Evolutionary conservation across 2,797 vertebrate species (phyloP).

Genomic region (Botia kubotai): DNA sequence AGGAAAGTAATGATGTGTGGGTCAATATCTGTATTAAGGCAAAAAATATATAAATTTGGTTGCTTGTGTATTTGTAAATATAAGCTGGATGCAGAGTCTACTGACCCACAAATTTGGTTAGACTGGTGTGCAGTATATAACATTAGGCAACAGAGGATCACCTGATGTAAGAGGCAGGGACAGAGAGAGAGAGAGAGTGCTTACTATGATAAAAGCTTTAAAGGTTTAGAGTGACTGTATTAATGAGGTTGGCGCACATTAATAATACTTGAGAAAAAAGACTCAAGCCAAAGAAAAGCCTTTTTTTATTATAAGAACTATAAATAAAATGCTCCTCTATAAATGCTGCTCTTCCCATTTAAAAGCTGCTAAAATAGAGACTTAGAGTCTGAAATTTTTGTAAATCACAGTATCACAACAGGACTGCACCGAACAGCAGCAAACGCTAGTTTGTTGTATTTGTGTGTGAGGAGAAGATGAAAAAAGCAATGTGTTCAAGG

Average conservation of each 20-base stretch:
- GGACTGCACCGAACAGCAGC: conserved; percentile 35
- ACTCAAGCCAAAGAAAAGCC: too few species aligned
- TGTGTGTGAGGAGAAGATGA: conserved; percentile 17
- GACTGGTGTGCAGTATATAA: conserved; percentile 21
- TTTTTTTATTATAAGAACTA: not conserved
- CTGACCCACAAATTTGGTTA: not conserved
- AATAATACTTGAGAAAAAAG: not conserved
- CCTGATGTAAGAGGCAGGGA: conserved; percentile 24
- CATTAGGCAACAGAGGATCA: conserved; percentile 15
- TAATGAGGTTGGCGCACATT: not conserved
- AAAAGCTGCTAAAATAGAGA: not conserved
- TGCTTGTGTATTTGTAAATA: conserved; percentile 27
- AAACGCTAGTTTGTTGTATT: conserved; percentile 11
- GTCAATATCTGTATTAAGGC: not conserved
- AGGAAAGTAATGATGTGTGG: not conserved
- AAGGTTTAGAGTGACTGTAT: not conserved
- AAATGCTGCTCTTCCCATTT: not conserved
- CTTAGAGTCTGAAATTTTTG: not conserved
- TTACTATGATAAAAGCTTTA: not conserved
- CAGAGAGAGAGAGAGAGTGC: conserved; percentile 13
- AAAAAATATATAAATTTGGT: not conserved
- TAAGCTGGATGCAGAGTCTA: not conserved
- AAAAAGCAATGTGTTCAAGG: conserved; percentile 39
- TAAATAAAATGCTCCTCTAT: not conserved
- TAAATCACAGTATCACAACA: conserved; percentile 14